A percentile compares a stretch with the other conserved stretches of the same genome.
Conservation (phyloP, 2,888 invertebrate species). For the Tetranychus piercei region DNA sequence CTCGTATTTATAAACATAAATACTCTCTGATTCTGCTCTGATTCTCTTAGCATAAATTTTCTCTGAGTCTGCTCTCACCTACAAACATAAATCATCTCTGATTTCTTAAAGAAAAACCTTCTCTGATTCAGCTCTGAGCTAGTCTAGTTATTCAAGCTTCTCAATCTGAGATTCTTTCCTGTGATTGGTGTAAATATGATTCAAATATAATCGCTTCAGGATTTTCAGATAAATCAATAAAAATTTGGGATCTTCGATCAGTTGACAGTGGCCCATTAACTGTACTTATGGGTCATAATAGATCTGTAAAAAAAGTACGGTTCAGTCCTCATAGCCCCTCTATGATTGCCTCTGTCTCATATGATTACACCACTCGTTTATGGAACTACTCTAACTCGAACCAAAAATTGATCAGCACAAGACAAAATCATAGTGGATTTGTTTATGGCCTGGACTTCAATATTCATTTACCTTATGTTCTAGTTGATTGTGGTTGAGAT, state of each 20-base stretch:
- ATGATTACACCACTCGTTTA: conserved; percentile 61
- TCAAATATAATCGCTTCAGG: conserved; percentile 51
- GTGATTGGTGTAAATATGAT: conserved; percentile 66
- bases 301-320: conserved; percentile 53
- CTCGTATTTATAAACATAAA: too few relatives aligned
- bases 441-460: conserved; percentile 72
- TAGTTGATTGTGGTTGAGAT: conserved; percentile 72
- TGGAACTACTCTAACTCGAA: conserved; percentile 28
- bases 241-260: conserved; percentile 56
- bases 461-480: conserved; percentile 46
- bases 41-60: too few relatives aligned
- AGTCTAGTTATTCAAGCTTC: conserved; percentile 2
- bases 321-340: conserved; percentile 56
- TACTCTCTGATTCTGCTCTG: too few relatives aligned
- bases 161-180: conserved; percentile 47
- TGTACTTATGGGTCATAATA: conserved; percentile 53
- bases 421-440: conserved; percentile 63
- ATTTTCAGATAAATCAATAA: conserved; percentile 55
- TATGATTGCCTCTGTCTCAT: conserved; percentile 56
- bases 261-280: conserved; percentile 49
- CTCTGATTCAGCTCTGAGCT: too few relatives aligned
- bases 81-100: too few relatives aligned
- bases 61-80: too few relatives aligned
- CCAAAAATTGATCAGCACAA: conserved; percentile 41
- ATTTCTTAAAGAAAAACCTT: too few relatives aligned